Evolutionary conservation across 2,888 invertebrate species (phyloP), one percentile per base, ranked within the genome.

Genomic region (Eupithecia centaureata): DNA sequence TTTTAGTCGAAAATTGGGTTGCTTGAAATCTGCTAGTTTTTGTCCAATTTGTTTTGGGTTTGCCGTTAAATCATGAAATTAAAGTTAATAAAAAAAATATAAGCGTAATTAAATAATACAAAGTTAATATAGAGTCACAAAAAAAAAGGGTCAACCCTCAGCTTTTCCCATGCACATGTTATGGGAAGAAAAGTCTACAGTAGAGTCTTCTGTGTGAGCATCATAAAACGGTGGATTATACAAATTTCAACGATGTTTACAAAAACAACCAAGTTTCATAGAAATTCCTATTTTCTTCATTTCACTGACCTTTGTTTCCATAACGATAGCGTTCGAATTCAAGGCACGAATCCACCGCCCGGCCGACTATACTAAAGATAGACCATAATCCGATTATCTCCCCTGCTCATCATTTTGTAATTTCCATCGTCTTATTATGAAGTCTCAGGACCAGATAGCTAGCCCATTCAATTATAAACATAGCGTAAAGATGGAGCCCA

Each of bases 401-500:
- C 61, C 42, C 63, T 59, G 25, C 65, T 61, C 59, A 63, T 63
- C 56, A 68, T 62, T 58, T 62, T 59, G 62, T 58, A 54, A 68
- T 68, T 59, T 68, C 33, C 42, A 61, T 42, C 35, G 56, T 58
- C 56, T 63, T 63, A 63, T 56, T 42, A 61, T 63, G 25, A 62
- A 58, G 42, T 33, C 57, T 56, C 22, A 56, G 35, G 27, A 32
- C 60, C 35, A 32, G 63, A 69, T 56, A 63, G 56, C 60, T 62
- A 63, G 62, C 65, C 63, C 65, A 65, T 69, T 61, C 63, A 69
- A 69, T 69, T 69, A 69, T 69, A 69, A 73, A 68, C 63, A 69
- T 63, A 69, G 67, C 71, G 65, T 71, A 71, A 74, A 73, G 75
- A 74, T 71, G 74, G 60, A 68, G 68, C 67, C 70, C 68, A 73